Evolutionary conservation across 2,888 invertebrate species (phyloP).

Genomic region (Ptycholaimellus sp.): DNA sequence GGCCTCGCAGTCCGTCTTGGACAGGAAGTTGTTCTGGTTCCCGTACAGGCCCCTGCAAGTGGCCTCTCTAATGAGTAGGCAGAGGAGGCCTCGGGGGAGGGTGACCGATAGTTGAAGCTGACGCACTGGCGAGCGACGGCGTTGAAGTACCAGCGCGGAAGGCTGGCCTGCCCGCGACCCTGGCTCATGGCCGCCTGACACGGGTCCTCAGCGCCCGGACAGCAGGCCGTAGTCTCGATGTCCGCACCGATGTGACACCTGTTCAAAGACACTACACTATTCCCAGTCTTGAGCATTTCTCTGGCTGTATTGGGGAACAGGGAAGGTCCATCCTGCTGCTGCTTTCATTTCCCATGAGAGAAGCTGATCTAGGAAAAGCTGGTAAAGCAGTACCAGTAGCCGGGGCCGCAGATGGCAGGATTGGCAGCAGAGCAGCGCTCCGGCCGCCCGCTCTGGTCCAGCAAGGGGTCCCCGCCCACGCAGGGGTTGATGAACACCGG

Average conservation of each 20-base stretch:
- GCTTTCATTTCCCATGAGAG: no score
- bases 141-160: constrained; percentile 18
- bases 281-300: no score
- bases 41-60: constrained; percentile 7
- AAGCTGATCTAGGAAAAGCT: no score
- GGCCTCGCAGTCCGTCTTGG: constrained; percentile 5
- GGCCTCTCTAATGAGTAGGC: no score
- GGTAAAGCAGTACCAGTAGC: no score
- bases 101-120: constrained; percentile 18
- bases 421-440: constrained; percentile 12
- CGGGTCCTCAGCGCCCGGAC: constrained; percentile 16
- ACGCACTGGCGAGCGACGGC: constrained; percentile 12
- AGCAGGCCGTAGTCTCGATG: constrained; percentile 22
- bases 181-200: no score
- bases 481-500: constrained; percentile 18
- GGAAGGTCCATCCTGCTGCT: no score
- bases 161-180: no score
- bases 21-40: constrained; percentile 10
- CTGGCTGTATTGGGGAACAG: no score
- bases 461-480: constrained; percentile 17
- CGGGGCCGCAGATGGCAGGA: constrained; percentile 11
- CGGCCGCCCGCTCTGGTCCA: constrained; percentile 13
- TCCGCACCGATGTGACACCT: constrained; percentile 22
- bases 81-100: no score
- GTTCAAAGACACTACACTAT: no score